phyloP scores from a whole-genome alignment of 2,797 vertebrate species.

The Acanthurus tractus region DNA sequence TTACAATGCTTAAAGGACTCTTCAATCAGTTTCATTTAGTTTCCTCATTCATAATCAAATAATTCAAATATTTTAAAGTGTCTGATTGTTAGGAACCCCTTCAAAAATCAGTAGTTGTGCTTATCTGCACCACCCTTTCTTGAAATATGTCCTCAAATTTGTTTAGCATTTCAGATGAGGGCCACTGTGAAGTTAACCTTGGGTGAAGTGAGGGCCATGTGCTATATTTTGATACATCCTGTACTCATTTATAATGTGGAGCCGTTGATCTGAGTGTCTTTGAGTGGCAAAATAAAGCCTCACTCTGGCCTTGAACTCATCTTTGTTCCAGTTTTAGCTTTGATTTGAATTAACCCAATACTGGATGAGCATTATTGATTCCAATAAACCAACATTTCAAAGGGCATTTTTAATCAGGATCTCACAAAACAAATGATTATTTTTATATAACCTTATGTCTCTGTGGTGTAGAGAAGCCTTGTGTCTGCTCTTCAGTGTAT shows the following conservation, averaged over 20 bases:
- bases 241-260: not conserved
- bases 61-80: not conserved
- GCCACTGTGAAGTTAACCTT: not conserved
- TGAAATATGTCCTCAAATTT: not conserved
- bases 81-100: not conserved
- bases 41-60: not conserved
- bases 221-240: not conserved
- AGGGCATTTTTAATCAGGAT: not conserved
- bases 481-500: not conserved
- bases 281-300: not conserved
- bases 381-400: not conserved
- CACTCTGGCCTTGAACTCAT: not conserved
- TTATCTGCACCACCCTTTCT: not conserved
- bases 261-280: not conserved
- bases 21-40: not conserved
- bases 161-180: not conserved
- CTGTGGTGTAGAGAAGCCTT: not conserved
- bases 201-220: too few species aligned
- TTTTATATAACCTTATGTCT: not conserved
- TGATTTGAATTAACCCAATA: not conserved
- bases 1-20: not conserved
- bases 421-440: conserved; percentile 1
- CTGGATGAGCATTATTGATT: not conserved
- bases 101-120: not conserved
- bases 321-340: not conserved